Base-by-base conservation (phyloP, 2,888 invertebrate genomes). In the Digitonthophagus gazella region DNA sequence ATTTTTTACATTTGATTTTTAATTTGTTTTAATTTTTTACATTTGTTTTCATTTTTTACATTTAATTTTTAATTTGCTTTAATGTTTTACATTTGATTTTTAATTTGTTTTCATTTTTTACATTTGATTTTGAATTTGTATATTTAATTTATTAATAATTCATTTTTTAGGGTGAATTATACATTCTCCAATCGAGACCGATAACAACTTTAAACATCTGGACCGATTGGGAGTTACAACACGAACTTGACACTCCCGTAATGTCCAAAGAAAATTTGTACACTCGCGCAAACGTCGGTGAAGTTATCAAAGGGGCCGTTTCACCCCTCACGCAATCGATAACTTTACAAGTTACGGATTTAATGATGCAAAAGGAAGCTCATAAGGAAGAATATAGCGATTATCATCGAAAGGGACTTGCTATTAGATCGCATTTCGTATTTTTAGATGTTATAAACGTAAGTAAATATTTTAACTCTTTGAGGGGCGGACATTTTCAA, bases 251-350 rank as follows among this genome's bases (percentile, higher is more conserved):
- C 79, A 82, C 86, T 0, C 85, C 92, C 0, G 81, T 90, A 2
- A 85, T 90, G 77, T 85, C 88, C 0, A 88, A 90, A 18, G 85
- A 86, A n/a, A 90, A 91, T 71, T 81, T 89, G 0, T 79, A 86
- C 18, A 90, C 92, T 0, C 90, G 89, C 71, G 92, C 90, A 5
- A 95, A 95, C 78, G 86, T 89, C 0, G 92, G 92, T 80, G 94
- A 89, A 83, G 89, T 86, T 71, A 78, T 91, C 64, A 91, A 91
- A 0, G 87, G 87, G 54, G 87, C 89, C 0, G 63, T 87, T 3
- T 85, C 89, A 2, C 67, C 67, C 1, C 65, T 74, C 1, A 64
- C 70, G 14, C 71, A 67, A 28, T 66, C 69, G 1, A 68, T 67
- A 3, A 16, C 68, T 8, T 54, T 65, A 15, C n/a, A 56, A 22